A percentile compares a stretch with the other conserved stretches of the same genome.
Conservation (phyloP, 2,797 vertebrate species). For the Falco columbarius region DNA sequence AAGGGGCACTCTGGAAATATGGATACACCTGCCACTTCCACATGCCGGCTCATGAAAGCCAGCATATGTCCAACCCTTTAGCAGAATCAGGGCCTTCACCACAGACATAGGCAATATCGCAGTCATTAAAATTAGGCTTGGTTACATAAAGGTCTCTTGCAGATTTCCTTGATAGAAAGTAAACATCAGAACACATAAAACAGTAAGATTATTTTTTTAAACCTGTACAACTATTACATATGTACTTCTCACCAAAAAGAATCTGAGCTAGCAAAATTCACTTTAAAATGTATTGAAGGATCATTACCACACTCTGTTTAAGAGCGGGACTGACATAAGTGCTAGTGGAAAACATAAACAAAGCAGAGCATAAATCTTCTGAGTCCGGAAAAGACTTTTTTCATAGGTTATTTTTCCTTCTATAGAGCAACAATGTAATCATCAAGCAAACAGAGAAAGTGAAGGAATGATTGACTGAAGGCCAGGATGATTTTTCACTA, state of each 20-base stretch:
- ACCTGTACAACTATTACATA: neutral
- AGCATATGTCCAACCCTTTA: neutral
- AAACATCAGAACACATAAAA: neutral
- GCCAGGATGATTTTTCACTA: slow-evolving; percentile 34
- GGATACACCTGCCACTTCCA: neutral
- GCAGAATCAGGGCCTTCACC: neutral
- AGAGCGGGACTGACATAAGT: slow-evolving; percentile 25
- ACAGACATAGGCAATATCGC: neutral
- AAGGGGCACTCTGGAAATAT: neutral
- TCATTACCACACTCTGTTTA: neutral
- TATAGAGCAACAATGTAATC: slow-evolving; percentile 38
- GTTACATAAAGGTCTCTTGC: neutral
- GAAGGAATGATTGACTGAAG: slow-evolving; percentile 17
- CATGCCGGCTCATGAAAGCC: neutral
- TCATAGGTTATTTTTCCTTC: neutral
- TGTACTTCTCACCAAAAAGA: neutral
- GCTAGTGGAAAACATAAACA: slow-evolving; percentile 35
- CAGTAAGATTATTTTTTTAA: neutral
- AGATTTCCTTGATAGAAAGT: neutral
- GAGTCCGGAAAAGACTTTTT: slow-evolving; percentile 5
- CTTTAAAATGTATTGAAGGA: neutral
- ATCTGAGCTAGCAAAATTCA: neutral
- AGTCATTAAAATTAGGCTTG: neutral
- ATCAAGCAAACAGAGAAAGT: slow-evolving; percentile 24
- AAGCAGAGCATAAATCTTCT: slow-evolving; percentile 46